Conservation (phyloP, 2,113 vertebrate species). For the Fukomys damarensis region DNA sequence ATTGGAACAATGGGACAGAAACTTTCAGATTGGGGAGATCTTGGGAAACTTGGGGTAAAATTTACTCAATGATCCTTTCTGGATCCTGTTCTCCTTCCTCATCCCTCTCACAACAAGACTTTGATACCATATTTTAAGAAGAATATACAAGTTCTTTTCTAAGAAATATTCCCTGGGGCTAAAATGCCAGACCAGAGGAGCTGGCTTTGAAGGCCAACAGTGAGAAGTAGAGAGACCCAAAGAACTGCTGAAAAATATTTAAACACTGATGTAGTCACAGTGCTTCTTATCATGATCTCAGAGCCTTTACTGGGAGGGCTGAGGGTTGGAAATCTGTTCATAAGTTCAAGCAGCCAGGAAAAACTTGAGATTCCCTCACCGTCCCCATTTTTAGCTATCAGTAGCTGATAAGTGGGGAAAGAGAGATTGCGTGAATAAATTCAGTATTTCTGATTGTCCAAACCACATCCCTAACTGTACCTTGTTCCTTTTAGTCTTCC, state of each 20-base stretch:
- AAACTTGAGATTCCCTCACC: conserved; percentile 52
- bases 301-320: background rate
- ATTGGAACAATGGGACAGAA: background rate
- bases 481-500: conserved; percentile 43
- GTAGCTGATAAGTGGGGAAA: conserved; percentile 66
- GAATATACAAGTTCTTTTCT: background rate
- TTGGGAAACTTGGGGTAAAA: background rate
- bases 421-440: conserved; percentile 72
- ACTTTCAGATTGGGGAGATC: background rate
- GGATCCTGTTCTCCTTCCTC: background rate
- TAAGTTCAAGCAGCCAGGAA: conserved; percentile 56
- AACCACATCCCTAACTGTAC: conserved; percentile 30
- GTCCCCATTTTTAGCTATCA: conserved; percentile 61
- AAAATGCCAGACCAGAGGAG: conserved; percentile 6
- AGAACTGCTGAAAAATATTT: background rate
- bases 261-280: background rate
- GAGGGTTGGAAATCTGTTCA: background rate
- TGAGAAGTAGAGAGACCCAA: background rate
- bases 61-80: background rate
- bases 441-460: conserved; percentile 68
- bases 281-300: conserved; percentile 39
- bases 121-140: conserved; percentile 15
- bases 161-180: conserved; percentile 40
- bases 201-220: background rate
- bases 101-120: background rate